A percentile compares a stretch with the other conserved stretches of the same genome.
Conservation (phyloP, 2,113 vertebrate genomes). For the Columba livia region DNA sequence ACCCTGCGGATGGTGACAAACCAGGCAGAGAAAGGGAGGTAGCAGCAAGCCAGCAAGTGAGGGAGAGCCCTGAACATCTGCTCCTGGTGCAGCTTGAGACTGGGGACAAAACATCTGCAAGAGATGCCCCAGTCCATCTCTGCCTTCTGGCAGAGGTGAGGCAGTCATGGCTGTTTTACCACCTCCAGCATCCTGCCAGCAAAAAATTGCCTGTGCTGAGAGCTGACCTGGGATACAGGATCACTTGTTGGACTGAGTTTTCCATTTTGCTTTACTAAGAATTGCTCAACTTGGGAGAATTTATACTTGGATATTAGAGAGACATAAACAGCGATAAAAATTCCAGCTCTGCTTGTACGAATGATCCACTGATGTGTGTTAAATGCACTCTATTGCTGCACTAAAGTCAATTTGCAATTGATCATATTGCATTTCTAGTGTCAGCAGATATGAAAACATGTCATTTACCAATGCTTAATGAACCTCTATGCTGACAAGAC, state of each 20-base stretch:
- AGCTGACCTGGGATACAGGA: fast-evolving
- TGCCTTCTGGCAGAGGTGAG: neutral
- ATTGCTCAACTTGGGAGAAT: neutral
- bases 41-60: neutral
- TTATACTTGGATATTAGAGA: conserved; percentile 47
- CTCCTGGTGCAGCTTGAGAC: neutral
- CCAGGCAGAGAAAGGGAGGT: neutral
- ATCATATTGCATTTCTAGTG: conserved; percentile 42
- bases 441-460: conserved; percentile 49
- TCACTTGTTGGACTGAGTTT: neutral
- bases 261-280: neutral
- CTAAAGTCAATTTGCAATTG: conserved; percentile 35
- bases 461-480: conserved; percentile 56
- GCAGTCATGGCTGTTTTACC: neutral
- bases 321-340: conserved; percentile 56
- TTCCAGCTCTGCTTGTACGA: conserved; percentile 42
- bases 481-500: conserved; percentile 31
- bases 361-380: conserved; percentile 60
- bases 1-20: neutral
- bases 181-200: neutral
- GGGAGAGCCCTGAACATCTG: neutral
- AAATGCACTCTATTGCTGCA: conserved; percentile 48
- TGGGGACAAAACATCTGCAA: fast-evolving
- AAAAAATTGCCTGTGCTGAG: neutral
- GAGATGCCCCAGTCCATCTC: neutral